phyloP scores from a whole-genome alignment of 2,888 invertebrate genomes.

The Andricus curvator region DNA sequence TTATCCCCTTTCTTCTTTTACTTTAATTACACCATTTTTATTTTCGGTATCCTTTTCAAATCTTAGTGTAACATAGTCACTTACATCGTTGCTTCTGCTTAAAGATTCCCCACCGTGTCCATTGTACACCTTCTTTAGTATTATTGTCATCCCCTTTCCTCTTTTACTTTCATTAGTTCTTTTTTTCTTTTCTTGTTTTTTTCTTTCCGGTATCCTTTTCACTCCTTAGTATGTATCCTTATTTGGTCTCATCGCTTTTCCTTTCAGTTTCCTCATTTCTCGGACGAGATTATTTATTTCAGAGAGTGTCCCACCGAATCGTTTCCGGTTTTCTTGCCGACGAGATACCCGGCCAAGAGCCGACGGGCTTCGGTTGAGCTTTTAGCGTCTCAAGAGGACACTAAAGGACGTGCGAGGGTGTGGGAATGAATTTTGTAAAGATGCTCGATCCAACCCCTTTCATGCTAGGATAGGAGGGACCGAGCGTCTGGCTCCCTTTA shows the following conservation, averaged over 20 bases:
- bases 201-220: background rate
- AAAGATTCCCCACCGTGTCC: no score
- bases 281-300: constrained; percentile 34
- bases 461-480: constrained; percentile 9
- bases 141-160: no score
- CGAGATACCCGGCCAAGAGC: constrained; percentile 23
- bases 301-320: constrained; percentile 19
- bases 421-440: constrained; percentile 40
- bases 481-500: constrained; percentile 1
- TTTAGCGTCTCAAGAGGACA: constrained; percentile 39
- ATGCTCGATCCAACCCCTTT: constrained; percentile 18
- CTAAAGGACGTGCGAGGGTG: constrained; percentile 34
- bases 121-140: no score
- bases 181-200: background rate
- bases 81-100: no score
- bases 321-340: constrained; percentile 36
- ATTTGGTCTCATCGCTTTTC: constrained; percentile 15
- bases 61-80: no score
- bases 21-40: no score
- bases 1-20: no score
- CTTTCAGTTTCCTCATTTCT: constrained; percentile 20
- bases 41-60: no score
- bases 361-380: constrained; percentile 34
- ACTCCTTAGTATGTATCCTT: constrained; percentile 8
- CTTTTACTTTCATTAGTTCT: background rate